Conservation (phyloP, 1,140 invertebrate genomes). For the Calycopis cecrops region DNA sequence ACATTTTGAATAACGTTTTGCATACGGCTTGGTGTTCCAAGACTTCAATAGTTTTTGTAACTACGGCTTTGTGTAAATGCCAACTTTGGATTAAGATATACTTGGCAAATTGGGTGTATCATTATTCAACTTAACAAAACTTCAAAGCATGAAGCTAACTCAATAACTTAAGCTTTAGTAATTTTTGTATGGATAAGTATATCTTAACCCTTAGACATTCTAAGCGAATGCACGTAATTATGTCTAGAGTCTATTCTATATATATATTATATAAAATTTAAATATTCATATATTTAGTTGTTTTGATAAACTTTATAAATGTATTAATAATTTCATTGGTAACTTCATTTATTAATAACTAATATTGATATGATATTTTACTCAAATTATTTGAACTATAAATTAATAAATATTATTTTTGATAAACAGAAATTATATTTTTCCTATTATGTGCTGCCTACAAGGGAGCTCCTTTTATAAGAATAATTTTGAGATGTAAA, state of each 20-base stretch:
- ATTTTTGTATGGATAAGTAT: no score
- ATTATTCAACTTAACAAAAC: no score
- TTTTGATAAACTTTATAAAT: constrained; percentile 2
- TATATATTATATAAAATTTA: neutral
- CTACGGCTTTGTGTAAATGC: constrained; percentile 1
- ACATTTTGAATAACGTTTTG: neutral
- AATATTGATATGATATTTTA: constrained; percentile 44
- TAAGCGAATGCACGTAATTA: no score
- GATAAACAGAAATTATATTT: constrained; percentile 70
- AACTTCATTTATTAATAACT: constrained; percentile 14
- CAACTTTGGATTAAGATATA: neutral
- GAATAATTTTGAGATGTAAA: constrained; percentile 60
- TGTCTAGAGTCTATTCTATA: no score
- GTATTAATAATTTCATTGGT: neutral
- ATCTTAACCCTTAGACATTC: no score
- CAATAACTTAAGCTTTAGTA: no score
- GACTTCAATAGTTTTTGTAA: neutral
- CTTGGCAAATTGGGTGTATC: no score
- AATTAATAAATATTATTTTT: constrained; percentile 63
- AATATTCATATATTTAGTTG: constrained; percentile 7
- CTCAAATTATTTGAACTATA: constrained; percentile 47
- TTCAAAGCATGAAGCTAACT: no score
- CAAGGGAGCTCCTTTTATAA: constrained; percentile 51
- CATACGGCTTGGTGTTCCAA: neutral
- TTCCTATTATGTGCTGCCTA: constrained; percentile 59